phyloP scores from a whole-genome alignment of 92 coral and sea anemone genomes.

The Anthopleura xanthogrammica region DNA sequence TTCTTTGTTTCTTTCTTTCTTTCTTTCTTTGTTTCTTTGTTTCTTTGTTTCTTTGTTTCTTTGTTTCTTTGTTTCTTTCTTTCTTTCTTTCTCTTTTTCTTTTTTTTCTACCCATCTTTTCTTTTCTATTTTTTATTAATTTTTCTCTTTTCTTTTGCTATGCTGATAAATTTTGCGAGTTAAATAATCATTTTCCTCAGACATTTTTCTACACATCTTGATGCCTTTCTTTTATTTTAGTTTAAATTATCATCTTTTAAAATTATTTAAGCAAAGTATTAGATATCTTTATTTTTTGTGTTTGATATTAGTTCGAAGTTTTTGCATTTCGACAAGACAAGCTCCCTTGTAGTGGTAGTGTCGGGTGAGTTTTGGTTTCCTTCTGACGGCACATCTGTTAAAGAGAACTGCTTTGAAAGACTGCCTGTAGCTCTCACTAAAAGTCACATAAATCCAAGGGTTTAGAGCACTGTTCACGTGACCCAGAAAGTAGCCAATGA shows the following conservation, averaged over 20 bases:
- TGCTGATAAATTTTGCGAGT: too few relatives aligned
- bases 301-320: slow-evolving; percentile 8
- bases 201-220: background rate
- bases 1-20: too few relatives aligned
- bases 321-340: slow-evolving; percentile 29
- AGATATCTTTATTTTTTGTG: background rate
- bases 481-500: slow-evolving; percentile 72
- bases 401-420: slow-evolving; percentile 28
- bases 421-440: slow-evolving; percentile 50
- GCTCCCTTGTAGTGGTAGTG: background rate
- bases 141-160: too few relatives aligned
- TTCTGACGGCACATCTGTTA: background rate
- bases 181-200: too few relatives aligned
- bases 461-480: slow-evolving; percentile 72
- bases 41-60: too few relatives aligned
- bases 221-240: background rate
- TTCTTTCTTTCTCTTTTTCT: too few relatives aligned
- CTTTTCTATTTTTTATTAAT: too few relatives aligned
- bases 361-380: background rate
- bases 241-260: background rate
- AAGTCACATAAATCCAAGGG: slow-evolving; percentile 60
- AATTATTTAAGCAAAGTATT: background rate
- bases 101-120: too few relatives aligned
- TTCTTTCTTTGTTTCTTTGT: too few relatives aligned
- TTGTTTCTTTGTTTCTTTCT: too few relatives aligned